Evolutionary conservation across 2,888 invertebrate genomes (phyloP).

Genomic region (Chrysodeixis includens): DNA sequence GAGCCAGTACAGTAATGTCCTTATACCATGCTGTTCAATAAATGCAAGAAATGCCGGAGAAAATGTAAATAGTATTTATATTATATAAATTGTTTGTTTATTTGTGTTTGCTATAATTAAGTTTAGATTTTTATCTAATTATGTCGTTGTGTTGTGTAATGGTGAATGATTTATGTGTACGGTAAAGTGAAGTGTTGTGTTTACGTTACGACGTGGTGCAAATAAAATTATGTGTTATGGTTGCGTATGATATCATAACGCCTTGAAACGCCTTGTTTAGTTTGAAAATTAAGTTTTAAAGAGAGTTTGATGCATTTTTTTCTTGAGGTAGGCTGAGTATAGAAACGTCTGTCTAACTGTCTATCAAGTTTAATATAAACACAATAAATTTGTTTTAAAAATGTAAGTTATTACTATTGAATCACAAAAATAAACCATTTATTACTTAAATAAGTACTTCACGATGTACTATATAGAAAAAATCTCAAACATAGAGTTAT

Average conservation of each 20-base stretch:
- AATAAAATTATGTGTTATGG: too few relatives aligned
- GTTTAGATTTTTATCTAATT: neutral
- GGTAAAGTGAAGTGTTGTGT: neutral
- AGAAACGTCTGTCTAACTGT: too few relatives aligned
- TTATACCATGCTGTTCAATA: constrained; percentile 77
- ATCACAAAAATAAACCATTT: neutral
- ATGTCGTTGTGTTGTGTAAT: neutral
- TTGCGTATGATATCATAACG: too few relatives aligned
- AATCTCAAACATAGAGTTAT: neutral
- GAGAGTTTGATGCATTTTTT: too few relatives aligned
- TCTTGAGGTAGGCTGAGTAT: too few relatives aligned
- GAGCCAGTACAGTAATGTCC: constrained; percentile 13
- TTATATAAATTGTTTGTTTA: constrained; percentile 11
- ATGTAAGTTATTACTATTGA: too few relatives aligned
- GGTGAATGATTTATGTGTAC: neutral
- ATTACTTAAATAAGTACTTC: neutral
- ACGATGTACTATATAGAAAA: neutral
- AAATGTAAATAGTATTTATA: constrained; percentile 75
- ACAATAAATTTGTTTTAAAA: too few relatives aligned
- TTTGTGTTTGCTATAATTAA: neutral
- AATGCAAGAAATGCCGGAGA: constrained; percentile 80
- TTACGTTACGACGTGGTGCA: neutral
- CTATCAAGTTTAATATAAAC: too few relatives aligned
- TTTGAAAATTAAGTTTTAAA: too few relatives aligned
- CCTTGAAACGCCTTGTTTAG: too few relatives aligned